Conservation (phyloP, 2,113 vertebrate genomes). For the Silurus glanis region DNA sequence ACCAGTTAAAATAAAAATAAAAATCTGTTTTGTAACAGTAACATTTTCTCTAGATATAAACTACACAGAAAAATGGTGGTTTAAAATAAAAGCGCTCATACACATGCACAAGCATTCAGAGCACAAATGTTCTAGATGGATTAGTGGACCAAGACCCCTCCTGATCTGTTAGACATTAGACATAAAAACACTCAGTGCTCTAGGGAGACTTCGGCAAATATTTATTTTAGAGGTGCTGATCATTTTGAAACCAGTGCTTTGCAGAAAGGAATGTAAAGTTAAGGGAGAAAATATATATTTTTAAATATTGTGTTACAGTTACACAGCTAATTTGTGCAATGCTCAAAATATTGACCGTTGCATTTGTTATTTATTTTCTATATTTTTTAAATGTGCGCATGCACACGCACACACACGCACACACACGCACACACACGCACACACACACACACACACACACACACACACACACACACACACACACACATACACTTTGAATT, state of each 20-base stretch:
- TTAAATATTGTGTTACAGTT: not conserved
- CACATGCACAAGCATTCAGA: not conserved
- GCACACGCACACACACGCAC: not conserved
- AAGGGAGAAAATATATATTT: too few species aligned
- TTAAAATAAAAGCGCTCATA: not conserved
- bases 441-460: too few species aligned
- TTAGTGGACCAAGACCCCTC: not conserved
- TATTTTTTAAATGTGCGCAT: not conserved
- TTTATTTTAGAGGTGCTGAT: slow-evolving; percentile 19
- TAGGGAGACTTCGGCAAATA: not conserved
- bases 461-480: too few species aligned
- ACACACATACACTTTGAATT: not conserved
- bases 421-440: too few species aligned
- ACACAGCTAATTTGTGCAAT: not conserved
- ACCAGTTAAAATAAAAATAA: not conserved
- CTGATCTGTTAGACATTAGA: slow-evolving; percentile 8
- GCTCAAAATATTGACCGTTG: not conserved
- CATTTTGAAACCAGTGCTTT: not conserved
- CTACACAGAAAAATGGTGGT: not conserved
- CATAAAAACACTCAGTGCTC: not conserved
- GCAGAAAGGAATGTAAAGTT: not conserved
- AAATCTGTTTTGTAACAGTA: not conserved
- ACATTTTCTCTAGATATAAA: not conserved
- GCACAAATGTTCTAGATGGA: not conserved
- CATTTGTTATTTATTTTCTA: not conserved